Base-by-base conservation (phyloP, 2,113 vertebrate genomes). In the Pogona vitticeps region DNA sequence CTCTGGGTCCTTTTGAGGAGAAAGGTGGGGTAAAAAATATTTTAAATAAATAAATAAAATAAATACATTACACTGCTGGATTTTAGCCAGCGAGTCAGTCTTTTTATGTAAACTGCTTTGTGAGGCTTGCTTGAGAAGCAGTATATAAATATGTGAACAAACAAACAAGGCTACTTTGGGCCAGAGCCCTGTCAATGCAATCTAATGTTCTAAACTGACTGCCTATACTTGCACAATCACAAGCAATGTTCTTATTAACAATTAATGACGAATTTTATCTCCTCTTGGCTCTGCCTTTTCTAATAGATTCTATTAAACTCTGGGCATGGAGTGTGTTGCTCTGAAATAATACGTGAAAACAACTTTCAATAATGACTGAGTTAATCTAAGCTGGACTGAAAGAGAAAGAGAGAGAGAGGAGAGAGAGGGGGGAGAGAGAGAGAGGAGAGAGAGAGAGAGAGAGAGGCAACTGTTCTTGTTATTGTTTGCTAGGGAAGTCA, bases 401-500 rank as follows among this genome's bases (percentile, higher is more conserved):
- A 79, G 61, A 68, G 80, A 52, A 36, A 33, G 61, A 70, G 81
- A 7, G 15, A 14, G 89, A n/a, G n/a, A n/a, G n/a, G n/a, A n/a
- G n/a, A n/a, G n/a, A 75, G 61, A 77, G 87, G 73, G 46, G 73
- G 73, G 31, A 40, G 73, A 26, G 13, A 12, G 56, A 18, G 26
- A 46, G 76, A 31, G 52, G 73, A 38, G 28, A 28, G 31, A 31
- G 10, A 26, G 75, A 6, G 80, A 52, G 33, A 33, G 61, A 70
- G 81, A 7, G 15, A 14, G 89, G 92, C 1, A 77, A 88, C 76
- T 26, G 59, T 86, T 86, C 83, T 59, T 86, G 0, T 0, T 26
- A 1, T 75, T 80, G 81, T 77, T 82, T 82, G 20, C 1, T 12
- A 33, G 81, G 40, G 88, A 92, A 90, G 73, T 87, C 36, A 65